Conservation (phyloP, 2,888 invertebrate genomes). For the Calliopum simillimum region DNA sequence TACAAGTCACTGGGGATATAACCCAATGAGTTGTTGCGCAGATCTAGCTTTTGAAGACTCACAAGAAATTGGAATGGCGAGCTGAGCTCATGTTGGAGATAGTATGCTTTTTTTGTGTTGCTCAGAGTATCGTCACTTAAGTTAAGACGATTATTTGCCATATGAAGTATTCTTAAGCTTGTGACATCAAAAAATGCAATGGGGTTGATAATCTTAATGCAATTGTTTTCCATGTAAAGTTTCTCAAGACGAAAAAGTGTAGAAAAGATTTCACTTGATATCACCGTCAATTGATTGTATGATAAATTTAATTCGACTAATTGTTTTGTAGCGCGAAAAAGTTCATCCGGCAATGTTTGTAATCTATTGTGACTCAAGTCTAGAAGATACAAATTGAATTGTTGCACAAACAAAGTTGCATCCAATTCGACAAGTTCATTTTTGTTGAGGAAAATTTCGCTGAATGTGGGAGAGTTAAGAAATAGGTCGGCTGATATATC, state of each 20-base stretch:
- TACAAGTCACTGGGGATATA: constrained; percentile 76
- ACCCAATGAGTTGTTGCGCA: constrained; percentile 75
- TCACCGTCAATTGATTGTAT: constrained; percentile 73
- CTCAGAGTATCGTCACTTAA: no score
- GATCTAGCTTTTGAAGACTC: constrained; percentile 71
- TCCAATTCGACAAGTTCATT: no score
- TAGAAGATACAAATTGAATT: no score
- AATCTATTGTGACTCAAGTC: constrained; percentile 77
- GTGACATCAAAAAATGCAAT: no score
- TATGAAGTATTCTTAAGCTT: no score
- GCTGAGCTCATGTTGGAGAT: constrained; percentile 44
- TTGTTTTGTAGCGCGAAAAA: constrained; percentile 72
- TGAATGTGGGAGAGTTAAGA: no score
- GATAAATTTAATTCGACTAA: constrained; percentile 74
- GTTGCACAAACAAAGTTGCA: no score
- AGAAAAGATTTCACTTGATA: constrained; percentile 69
- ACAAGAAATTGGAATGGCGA: constrained; percentile 73
- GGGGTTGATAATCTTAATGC: constrained; percentile 63
- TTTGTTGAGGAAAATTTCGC: no score
- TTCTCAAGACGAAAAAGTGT: constrained; percentile 66
- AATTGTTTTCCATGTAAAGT: constrained; percentile 70
- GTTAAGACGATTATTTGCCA: no score
- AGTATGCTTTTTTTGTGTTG: no score
- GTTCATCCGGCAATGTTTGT: constrained; percentile 70
- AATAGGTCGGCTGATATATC: no score